phyloP scores from a whole-genome alignment of 2,888 invertebrate genomes.

The Colostygia pectinataria region DNA sequence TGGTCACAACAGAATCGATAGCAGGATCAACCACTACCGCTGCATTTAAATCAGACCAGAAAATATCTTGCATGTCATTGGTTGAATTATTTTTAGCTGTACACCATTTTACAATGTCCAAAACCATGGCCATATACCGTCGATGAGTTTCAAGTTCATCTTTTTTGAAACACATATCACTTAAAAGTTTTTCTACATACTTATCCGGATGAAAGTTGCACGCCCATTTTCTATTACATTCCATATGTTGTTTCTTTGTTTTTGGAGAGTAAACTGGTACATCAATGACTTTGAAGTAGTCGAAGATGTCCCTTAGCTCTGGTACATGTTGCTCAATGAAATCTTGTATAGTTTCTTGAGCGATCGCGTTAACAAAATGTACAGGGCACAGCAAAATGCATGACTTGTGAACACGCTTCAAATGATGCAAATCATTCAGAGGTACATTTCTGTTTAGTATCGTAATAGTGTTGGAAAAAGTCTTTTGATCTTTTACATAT shows the following conservation, averaged over 20 bases:
- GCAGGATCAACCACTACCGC: constrained; percentile 89
- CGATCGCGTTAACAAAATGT: constrained; percentile 39
- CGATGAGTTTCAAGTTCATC: constrained; percentile 62
- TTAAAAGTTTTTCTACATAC: constrained; percentile 86
- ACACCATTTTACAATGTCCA: constrained; percentile 76
- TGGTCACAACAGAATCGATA: constrained; percentile 84
- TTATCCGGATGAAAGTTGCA: constrained; percentile 92
- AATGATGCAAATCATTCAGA: constrained; percentile 84
- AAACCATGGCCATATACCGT: constrained; percentile 82
- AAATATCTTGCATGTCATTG: constrained; percentile 29
- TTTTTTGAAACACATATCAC: constrained; percentile 83
- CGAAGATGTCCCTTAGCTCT: constrained; percentile 72
- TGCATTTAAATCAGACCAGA: constrained; percentile 46
- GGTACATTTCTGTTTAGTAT: constrained; percentile 83
- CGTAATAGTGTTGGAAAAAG: constrained; percentile 84
- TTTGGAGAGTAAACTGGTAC: constrained; percentile 86
- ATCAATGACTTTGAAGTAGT: constrained; percentile 74
- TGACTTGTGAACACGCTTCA: constrained; percentile 87
- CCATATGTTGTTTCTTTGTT: constrained; percentile 86
- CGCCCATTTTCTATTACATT: constrained; percentile 87
- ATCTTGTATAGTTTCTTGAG: constrained; percentile 65
- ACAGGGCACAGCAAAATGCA: constrained; percentile 82
- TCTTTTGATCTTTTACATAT: constrained; percentile 82
- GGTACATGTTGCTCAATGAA: constrained; percentile 68
- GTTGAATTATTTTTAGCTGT: constrained; percentile 24